These are phyloP conservation scores for Lophius americanus DNA, from an alignment of 2,797 vertebrate genomes.

Conservation along the genomic window DNA sequence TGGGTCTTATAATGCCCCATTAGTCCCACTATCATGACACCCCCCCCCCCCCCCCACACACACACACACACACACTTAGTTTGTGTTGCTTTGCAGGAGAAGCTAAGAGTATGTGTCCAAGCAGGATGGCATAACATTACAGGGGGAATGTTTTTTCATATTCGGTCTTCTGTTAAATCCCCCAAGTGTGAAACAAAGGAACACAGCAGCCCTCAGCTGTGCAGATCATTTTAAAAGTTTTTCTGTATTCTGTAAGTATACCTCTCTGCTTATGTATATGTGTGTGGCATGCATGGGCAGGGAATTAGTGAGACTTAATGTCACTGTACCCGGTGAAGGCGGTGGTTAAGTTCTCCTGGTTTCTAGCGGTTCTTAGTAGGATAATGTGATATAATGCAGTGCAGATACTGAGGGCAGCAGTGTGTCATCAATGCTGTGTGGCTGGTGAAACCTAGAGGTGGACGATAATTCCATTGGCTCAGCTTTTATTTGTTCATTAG, in stretches of 20 bases:
- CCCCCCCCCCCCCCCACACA: constrained; percentile 1
- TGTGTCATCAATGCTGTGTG: constrained; percentile 44
- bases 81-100: constrained; percentile 44
- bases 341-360: constrained; percentile 48
- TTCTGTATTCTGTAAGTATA: constrained; percentile 20
- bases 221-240: constrained; percentile 53
- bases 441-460: constrained; percentile 41
- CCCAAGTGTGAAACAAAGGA: constrained; percentile 64
- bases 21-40: constrained; percentile 40
- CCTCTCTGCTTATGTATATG: constrained; percentile 23
- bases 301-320: constrained; percentile 70
- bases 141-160: constrained; percentile 66
- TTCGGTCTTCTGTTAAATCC: constrained; percentile 73
- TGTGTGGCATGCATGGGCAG: constrained; percentile 41
- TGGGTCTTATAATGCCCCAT: constrained; percentile 32
- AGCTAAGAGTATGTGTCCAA: constrained; percentile 53
- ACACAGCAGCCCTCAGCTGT: constrained; percentile 62
- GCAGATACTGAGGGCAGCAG: constrained; percentile 33
- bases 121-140: constrained; percentile 72
- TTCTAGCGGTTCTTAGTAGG: constrained; percentile 39
- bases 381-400: constrained; percentile 56
- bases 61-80: neutral
- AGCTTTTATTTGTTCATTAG: constrained; percentile 45
- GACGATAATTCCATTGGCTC: constrained; percentile 38
- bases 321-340: constrained; percentile 58